Conservation (phyloP, 1,140 invertebrate genomes). For the Pseudomyrmex gracilis region DNA sequence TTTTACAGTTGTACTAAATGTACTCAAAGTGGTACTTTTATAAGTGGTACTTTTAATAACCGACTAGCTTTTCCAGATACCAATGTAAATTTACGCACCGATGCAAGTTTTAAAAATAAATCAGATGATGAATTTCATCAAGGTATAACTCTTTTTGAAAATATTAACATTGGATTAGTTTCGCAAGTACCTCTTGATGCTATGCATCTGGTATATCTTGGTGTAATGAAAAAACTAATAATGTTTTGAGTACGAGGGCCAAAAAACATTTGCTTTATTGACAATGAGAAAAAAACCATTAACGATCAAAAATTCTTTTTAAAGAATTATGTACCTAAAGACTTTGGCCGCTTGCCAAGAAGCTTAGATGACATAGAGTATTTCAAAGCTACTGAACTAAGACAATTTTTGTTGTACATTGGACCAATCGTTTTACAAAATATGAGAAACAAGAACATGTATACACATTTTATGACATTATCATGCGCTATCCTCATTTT, state of each 20-base stretch:
- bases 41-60: no score
- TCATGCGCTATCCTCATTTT: background rate
- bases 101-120: constrained; percentile 1
- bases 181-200: background rate
- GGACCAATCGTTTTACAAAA: background rate
- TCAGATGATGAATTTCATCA: constrained; percentile 2
- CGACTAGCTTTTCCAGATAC: background rate
- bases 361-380: background rate
- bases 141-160: background rate
- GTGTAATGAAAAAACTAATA: constrained; percentile 7
- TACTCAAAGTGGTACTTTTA: constrained; percentile 6
- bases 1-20: constrained; percentile 34
- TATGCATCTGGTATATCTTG: background rate
- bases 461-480: background rate
- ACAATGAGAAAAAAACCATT: background rate
- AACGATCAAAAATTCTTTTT: background rate
- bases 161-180: background rate
- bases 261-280: background rate
- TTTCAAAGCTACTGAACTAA: background rate
- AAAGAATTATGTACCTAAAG: background rate
- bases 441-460: background rate
- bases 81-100: background rate
- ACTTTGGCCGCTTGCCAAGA: background rate
- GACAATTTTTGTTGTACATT: background rate
- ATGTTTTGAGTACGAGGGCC: background rate